Conservation (phyloP, 92 coral and sea anemone species). For the Ricordea florida region DNA sequence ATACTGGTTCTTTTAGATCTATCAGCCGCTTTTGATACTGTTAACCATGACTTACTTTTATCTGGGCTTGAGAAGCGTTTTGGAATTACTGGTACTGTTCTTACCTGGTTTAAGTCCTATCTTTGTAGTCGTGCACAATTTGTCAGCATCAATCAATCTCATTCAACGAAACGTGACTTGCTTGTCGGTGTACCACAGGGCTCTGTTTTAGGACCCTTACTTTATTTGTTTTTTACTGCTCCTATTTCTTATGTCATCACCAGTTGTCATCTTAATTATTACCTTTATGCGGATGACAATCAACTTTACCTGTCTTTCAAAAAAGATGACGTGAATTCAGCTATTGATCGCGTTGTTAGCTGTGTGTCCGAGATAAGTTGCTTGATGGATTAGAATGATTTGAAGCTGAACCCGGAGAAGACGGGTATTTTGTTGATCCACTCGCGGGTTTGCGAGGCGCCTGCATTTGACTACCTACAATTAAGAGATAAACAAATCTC, state of each 20-base stretch:
- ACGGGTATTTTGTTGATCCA: too few species aligned
- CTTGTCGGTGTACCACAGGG: too few species aligned
- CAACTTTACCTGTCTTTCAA: conserved; percentile 1
- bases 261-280: background rate
- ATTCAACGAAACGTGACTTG: conserved; percentile 14
- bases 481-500: too few species aligned
- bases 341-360: too few species aligned
- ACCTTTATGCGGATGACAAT: background rate
- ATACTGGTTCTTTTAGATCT: background rate
- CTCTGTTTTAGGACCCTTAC: too few species aligned
- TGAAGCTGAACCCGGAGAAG: too few species aligned
- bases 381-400: background rate
- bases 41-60: conserved; percentile 11
- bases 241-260: background rate
- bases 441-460: too few species aligned
- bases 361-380: background rate
- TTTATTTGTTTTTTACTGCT: too few species aligned
- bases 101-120: conserved; percentile 38
- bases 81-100: conserved; percentile 14
- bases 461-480: too few species aligned
- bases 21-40: conserved; percentile 13
- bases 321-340: background rate
- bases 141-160: conserved; percentile 30
- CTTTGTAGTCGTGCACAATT: conserved; percentile 20
- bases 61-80: conserved; percentile 24